Percentiles rank a stretch among this genome's conserved stretches.
Evolutionary conservation across 1,140 invertebrate genomes (phyloP).

Genomic region (Proctacanthus coquilletti): DNA sequence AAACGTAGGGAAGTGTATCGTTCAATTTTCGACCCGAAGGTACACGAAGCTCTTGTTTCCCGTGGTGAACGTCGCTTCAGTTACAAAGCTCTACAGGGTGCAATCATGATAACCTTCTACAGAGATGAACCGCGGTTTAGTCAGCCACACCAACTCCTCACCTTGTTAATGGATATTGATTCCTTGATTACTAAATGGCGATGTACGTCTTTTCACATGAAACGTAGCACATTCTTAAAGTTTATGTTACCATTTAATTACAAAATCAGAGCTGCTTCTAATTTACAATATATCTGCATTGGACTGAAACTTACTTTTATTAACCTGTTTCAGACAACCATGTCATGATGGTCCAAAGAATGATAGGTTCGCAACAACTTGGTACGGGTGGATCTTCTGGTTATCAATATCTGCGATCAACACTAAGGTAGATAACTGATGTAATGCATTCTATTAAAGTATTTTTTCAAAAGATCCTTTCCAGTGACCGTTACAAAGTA

Average conservation of each 20-base stretch:
- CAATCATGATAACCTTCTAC: conserved; percentile 95
- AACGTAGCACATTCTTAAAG: too few relatives aligned
- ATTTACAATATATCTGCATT: too few relatives aligned
- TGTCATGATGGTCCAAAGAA: conserved; percentile 95
- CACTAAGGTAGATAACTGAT: conserved; percentile 57
- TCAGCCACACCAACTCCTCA: conserved; percentile 89
- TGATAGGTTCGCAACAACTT: conserved; percentile 93
- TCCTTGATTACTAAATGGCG: conserved; percentile 98
- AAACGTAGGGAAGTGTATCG: conserved; percentile 72
- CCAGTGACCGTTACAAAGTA: conserved; percentile 94
- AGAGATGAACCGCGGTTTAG: conserved; percentile 91
- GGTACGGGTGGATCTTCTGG: conserved; percentile 97
- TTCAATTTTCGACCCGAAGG: conserved; percentile 70
- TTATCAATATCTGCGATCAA: conserved; percentile 96
- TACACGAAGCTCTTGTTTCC: conserved; percentile 63
- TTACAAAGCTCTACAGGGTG: conserved; percentile 83
- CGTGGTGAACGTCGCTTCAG: conserved; percentile 80
- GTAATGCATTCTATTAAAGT: conserved; percentile 6
- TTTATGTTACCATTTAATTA: too few relatives aligned
- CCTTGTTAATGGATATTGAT: conserved; percentile 93
- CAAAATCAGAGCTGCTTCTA: too few relatives aligned
- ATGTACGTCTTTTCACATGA: too few relatives aligned
- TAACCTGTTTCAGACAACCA: conserved; percentile 69
- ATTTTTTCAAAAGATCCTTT: too few relatives aligned
- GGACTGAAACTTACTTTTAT: conserved; percentile 8